phyloP scores from a whole-genome alignment of 2,113 vertebrate genomes.

The Phalacrocorax carbo region DNA sequence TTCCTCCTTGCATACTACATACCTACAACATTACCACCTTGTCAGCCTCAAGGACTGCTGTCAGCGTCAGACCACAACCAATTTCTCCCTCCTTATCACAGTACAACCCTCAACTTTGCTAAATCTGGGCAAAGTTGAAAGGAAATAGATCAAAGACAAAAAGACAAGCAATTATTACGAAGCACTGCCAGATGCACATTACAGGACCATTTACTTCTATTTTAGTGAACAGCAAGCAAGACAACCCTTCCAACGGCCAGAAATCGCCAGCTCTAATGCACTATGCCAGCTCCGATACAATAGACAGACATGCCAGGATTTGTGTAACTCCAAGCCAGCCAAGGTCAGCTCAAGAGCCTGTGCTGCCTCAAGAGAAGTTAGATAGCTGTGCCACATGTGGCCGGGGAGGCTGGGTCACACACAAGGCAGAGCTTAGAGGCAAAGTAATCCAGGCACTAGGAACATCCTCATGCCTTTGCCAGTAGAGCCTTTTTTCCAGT shows the following conservation, averaged over 20 bases:
- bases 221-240: not conserved
- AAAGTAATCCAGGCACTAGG: not conserved
- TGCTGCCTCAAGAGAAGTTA: not conserved
- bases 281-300: not conserved
- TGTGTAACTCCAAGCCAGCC: not conserved
- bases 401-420: not conserved
- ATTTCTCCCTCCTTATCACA: not conserved
- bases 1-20: not conserved
- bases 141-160: slow-evolving; percentile 3
- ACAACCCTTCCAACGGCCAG: not conserved
- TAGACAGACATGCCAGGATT: not conserved
- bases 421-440: not conserved
- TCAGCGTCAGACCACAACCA: not conserved
- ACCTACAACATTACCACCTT: not conserved
- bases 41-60: not conserved
- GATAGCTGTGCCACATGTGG: not conserved
- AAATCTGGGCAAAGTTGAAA: not conserved
- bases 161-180: not conserved
- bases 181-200: slow-evolving; percentile 1
- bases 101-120: not conserved
- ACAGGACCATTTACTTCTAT: not conserved
- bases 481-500: not conserved
- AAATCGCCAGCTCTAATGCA: not conserved
- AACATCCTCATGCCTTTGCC: rapidly evolving
- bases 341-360: not conserved